These are phyloP conservation scores for Odontocolon sp. DNA, from an alignment of 2,888 invertebrate genomes.

Conservation along the genomic window DNA sequence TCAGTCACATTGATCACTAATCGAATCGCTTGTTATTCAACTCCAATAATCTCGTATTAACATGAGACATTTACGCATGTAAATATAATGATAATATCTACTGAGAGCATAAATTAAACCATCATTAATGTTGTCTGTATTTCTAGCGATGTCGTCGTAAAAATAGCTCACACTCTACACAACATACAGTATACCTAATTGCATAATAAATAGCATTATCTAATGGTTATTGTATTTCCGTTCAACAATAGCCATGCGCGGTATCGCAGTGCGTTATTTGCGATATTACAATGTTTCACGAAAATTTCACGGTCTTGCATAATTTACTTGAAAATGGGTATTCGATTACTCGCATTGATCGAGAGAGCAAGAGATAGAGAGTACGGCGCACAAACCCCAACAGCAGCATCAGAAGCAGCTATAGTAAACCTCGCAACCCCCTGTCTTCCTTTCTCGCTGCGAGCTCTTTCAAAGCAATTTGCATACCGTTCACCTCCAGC, in stretches of 20 bases:
- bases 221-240: not conserved
- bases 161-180: too few relatives aligned
- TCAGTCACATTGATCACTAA: not conserved
- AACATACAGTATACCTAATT: too few relatives aligned
- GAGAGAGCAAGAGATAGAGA: not conserved
- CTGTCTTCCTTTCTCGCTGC: slow-evolving; percentile 24
- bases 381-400: not conserved
- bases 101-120: too few relatives aligned
- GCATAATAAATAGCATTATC: too few relatives aligned
- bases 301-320: slow-evolving; percentile 10
- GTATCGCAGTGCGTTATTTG: not conserved
- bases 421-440: not conserved
- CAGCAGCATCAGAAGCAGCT: slow-evolving; percentile 4
- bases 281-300: not conserved
- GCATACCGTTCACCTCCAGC: slow-evolving; percentile 81
- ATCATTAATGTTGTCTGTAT: too few relatives aligned
- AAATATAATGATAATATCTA: too few relatives aligned
- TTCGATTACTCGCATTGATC: slow-evolving; percentile 56
- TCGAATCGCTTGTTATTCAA: not conserved
- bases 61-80: too few relatives aligned
- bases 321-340: slow-evolving; percentile 50
- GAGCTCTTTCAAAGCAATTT: slow-evolving; percentile 78
- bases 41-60: too few relatives aligned
- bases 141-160: too few relatives aligned
- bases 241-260: not conserved